Evolutionary conservation across 2,113 vertebrate species (phyloP), one percentile per base, ranked within the genome.

Genomic region (Elephantulus edwardii): DNA sequence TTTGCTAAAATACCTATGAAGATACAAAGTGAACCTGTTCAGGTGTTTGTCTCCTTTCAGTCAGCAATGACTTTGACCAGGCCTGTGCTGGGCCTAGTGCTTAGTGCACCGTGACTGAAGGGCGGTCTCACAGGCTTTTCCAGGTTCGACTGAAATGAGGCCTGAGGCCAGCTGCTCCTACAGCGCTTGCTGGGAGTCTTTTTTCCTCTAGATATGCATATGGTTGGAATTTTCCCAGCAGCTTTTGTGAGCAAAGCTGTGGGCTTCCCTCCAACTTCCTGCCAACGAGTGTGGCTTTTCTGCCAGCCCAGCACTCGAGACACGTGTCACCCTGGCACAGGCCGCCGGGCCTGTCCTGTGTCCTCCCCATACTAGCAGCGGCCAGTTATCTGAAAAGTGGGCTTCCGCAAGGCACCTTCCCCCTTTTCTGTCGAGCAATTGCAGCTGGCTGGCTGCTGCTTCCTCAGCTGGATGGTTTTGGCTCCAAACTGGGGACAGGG

Each of bases 201-300:
- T n/a, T n/a, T n/a, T 72, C 54, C 40, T 71, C 54, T 70, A 62
- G 40, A 48, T 9, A 50, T n/a, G 22, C 35, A 6, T 6, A 9
- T 8, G 54, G 56, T 78, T 88, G 64, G 72, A 24, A 83, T 56
- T 40, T 42, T 44, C 79, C 54, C 78, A 77, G 60, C 60, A 42
- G 68, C 68, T 30, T 82, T 10, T 54, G 81, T 28, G 50, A 76
- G 50, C 54, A 46, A 20, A 64, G n/a, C n/a, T 33, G 2, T 38
- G 71, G 82, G 54, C 40, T 64, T 19, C 14, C 78, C 56, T 81
- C 71, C 86, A 48, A 35, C 82, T 48, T 81, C 81, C 90, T 92
- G 86, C 38, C 14, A 56, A 33, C 8, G 30, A 56, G 48, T 30
- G 13, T 30, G 13, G 62, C 62, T 89, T 48, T 72, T 38, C 0